Evolutionary conservation across 2,888 invertebrate genomes (phyloP), one percentile per base, ranked within the genome.

Genomic region (Pollenia angustigena): DNA sequence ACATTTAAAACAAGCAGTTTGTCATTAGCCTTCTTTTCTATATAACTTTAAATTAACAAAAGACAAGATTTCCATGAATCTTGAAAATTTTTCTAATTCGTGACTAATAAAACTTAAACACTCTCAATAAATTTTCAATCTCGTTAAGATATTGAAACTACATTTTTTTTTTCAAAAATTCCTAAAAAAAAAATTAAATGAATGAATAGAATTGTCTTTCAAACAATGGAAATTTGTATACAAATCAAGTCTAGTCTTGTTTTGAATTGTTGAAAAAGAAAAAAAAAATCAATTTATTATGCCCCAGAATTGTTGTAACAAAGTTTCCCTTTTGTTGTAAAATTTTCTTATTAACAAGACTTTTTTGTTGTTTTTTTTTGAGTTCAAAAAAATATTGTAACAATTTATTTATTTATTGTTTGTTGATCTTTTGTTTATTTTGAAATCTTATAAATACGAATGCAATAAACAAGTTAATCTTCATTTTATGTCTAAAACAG

Each of bases 61-160:
- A 75, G 60, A 40, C 48, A 40, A 54, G 1, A 60, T 74, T 40
- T 48, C 7, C 56, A 11, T 40, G 1, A n/a, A 9, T 68, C 56
- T 23, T 32, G 11, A 54, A n/a, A 66, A 18, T 64, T 56, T 56
- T 11, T 60, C 66, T 42, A 48, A 52, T 62, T 62, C 76, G 75
- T 82, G 82, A 69, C 82, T 62, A 82, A 75, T 76, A 62, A 48
- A 76, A 76, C 14, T 54, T 68, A 82, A 82, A 82, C 18, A 62
- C 60, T 69, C 11, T 46, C 52, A 75, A 76, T 82, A 68, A 75
- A 75, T 68, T 52, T 66, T 44, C 44, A 75, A 54, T 48, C 50
- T 54, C 8, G 10, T 74, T 23, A 46, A 62, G 54, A 72, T 81
- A 58, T 40, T 40, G 14, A 58, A 42, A 58, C 14, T 50, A 68